Conservation (phyloP, 2,113 vertebrate species). For the Pogona vitticeps region DNA sequence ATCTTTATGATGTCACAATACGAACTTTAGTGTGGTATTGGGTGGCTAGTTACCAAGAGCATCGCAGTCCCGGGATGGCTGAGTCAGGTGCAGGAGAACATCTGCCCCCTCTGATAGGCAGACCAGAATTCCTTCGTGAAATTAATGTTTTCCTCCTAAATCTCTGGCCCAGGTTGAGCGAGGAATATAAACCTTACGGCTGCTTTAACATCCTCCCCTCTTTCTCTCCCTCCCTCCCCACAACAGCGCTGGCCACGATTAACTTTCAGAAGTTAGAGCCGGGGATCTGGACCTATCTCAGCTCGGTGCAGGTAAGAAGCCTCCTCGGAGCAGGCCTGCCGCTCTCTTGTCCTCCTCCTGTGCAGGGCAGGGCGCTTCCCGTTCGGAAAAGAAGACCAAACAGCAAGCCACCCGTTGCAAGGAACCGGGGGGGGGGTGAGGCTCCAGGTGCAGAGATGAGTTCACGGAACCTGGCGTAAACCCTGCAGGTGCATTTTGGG, state of each 20-base stretch:
- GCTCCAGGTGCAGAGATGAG: background rate
- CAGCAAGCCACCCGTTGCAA: no score
- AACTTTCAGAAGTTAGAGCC: slow-evolving; percentile 88
- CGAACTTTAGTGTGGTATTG: background rate
- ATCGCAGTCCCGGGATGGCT: no score
- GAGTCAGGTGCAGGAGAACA: background rate
- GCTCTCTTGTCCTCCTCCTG: background rate
- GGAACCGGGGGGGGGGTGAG: no score
- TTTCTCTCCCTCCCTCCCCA: background rate
- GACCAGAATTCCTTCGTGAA: background rate
- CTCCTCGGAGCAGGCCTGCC: background rate
- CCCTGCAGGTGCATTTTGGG: background rate
- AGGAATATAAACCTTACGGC: background rate
- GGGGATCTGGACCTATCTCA: slow-evolving; percentile 77
- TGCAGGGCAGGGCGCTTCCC: background rate
- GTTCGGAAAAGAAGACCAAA: background rate
- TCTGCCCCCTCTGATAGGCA: background rate
- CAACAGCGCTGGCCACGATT: slow-evolving; percentile 82
- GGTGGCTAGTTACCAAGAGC: background rate
- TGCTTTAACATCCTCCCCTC: background rate
- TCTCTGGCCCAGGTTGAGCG: background rate
- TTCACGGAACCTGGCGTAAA: background rate
- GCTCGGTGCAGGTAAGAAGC: slow-evolving; percentile 78
- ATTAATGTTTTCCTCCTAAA: background rate
- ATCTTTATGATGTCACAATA: background rate